phyloP scores from a whole-genome alignment of 2,113 vertebrate genomes.

The Corythornis cristatus region DNA sequence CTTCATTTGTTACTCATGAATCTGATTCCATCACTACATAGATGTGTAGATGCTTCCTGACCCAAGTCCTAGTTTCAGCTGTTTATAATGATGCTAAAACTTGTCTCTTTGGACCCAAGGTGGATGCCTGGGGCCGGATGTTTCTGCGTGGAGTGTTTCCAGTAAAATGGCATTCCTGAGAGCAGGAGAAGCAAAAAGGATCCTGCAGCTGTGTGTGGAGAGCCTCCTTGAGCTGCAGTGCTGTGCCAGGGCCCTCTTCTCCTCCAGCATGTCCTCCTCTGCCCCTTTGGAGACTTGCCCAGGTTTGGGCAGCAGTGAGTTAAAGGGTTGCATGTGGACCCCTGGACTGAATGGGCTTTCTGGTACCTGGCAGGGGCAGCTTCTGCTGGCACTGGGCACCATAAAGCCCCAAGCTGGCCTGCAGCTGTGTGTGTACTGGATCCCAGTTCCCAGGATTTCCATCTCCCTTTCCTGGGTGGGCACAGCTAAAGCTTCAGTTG shows the following conservation, averaged over 20 bases:
- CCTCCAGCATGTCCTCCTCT: background rate
- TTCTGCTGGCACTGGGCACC: background rate
- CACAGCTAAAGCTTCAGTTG: background rate
- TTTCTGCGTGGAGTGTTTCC: background rate
- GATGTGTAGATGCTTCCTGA: background rate
- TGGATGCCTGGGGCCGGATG: background rate
- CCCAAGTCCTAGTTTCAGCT: background rate
- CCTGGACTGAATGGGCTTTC: fast-evolving
- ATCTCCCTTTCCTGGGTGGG: background rate
- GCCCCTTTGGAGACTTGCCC: background rate
- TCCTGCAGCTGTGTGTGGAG: background rate
- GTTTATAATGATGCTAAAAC: background rate
- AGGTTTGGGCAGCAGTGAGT: background rate
- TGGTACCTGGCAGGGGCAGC: background rate
- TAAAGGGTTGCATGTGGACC: background rate
- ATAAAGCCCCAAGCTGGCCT: background rate
- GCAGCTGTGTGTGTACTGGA: background rate
- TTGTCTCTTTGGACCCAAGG: background rate
- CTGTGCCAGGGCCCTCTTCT: background rate
- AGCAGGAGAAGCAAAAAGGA: background rate
- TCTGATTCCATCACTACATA: background rate
- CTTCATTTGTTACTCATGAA: background rate
- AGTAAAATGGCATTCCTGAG: background rate
- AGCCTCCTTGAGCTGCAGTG: background rate
- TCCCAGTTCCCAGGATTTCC: background rate